These are phyloP conservation scores for Cantharis nigra DNA, from an alignment of 2,888 invertebrate species.

Conservation along the genomic window DNA sequence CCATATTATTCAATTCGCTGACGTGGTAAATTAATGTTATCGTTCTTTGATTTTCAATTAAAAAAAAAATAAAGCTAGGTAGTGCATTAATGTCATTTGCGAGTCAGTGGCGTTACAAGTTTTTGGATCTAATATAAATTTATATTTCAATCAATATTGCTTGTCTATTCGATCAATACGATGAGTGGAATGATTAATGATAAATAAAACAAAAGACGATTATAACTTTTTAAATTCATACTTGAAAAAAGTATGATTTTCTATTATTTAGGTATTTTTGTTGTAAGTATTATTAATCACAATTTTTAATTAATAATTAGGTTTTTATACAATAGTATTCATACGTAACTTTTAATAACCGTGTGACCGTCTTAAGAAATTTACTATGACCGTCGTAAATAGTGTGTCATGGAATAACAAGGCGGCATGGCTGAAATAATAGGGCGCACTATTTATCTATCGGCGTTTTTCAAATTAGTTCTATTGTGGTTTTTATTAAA, in stretches of 20 bases:
- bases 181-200: no score
- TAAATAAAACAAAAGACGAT: neutral
- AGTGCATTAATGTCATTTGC: no score
- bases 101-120: no score
- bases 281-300: neutral
- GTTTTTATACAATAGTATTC: conserved; percentile 2
- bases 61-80: no score
- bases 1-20: no score
- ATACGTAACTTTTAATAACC: conserved; percentile 29
- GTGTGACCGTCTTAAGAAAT: conserved; percentile 27
- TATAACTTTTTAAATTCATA: neutral
- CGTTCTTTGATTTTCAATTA: no score
- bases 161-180: no score
- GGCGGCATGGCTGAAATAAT: conserved; percentile 32
- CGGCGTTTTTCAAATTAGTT: conserved; percentile 10
- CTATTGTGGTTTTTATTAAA: conserved; percentile 1
- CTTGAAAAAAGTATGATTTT: neutral
- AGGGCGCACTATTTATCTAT: conserved; percentile 31
- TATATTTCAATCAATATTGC: no score
- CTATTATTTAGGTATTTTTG: neutral
- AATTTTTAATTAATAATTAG: neutral
- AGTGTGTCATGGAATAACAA: conserved; percentile 32
- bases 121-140: no score
- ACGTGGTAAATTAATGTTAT: no score
- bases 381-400: conserved; percentile 24